Conservation (phyloP, 2,797 vertebrate genomes). For the Manis crassicaudata region DNA sequence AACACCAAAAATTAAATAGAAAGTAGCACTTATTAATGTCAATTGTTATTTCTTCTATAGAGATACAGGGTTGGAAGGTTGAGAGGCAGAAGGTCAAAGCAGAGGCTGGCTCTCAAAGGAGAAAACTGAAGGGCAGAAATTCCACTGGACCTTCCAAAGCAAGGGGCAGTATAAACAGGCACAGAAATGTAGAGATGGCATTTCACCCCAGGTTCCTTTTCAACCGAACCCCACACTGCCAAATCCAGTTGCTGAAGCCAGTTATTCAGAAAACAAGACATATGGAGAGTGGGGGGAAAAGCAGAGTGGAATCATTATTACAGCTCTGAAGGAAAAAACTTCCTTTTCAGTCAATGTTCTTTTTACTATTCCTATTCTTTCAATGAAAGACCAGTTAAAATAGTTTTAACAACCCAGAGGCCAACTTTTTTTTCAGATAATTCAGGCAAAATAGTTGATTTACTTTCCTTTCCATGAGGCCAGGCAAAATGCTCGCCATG, state of each 20-base stretch:
- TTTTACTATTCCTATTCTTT: constrained; percentile 13
- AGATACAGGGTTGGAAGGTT: background rate
- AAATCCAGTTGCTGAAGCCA: background rate
- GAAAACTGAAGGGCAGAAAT: background rate
- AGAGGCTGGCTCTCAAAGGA: constrained; percentile 16
- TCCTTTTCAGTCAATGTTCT: background rate
- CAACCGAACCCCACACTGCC: background rate
- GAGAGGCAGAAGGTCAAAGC: background rate
- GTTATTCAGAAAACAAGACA: background rate
- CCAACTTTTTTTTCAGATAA: background rate
- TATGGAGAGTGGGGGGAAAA: background rate
- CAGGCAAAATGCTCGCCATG: background rate
- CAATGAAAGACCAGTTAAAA: constrained; percentile 26
- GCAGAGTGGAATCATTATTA: background rate
- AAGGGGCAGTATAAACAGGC: background rate
- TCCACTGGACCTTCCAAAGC: background rate
- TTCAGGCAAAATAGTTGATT: constrained; percentile 15
- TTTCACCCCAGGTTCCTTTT: background rate
- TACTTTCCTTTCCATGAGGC: constrained; percentile 6
- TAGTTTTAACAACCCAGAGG: background rate
- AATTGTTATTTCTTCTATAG: constrained; percentile 14
- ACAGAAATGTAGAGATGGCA: background rate
- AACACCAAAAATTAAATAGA: background rate
- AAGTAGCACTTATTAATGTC: background rate
- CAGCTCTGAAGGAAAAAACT: constrained; percentile 25